Conservation (phyloP, 1,140 invertebrate species). For the Halotydeus destructor region DNA sequence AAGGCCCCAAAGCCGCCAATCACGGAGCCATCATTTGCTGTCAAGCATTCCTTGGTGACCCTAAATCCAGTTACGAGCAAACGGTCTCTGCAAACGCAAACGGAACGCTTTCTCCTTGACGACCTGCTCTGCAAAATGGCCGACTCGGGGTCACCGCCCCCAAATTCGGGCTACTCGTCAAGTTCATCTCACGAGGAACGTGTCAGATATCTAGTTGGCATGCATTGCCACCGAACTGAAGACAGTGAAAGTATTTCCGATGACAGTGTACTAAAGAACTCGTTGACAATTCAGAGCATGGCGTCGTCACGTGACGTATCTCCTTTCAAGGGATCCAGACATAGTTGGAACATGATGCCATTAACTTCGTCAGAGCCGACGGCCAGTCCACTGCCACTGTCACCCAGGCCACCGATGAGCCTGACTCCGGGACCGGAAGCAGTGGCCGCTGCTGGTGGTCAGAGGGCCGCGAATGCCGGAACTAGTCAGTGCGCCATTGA, state of each 20-base stretch:
- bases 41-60: not conserved
- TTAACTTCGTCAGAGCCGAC: not conserved
- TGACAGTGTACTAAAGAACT: slow-evolving; percentile 12
- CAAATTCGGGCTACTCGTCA: slow-evolving; percentile 15
- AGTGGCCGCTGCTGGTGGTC: slow-evolving; percentile 5
- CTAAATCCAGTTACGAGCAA: not conserved
- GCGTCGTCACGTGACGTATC: slow-evolving; percentile 8
- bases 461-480: slow-evolving; percentile 8
- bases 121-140: slow-evolving; percentile 7
- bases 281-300: slow-evolving; percentile 9
- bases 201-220: slow-evolving; percentile 12
- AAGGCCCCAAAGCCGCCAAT: not conserved
- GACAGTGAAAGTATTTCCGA: slow-evolving; percentile 13
- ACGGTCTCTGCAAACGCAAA: too few relatives aligned
- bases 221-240: not conserved
- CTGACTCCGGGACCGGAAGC: not conserved
- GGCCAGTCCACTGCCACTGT: not conserved
- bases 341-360: slow-evolving; percentile 10
- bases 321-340: slow-evolving; percentile 6
- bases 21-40: not conserved
- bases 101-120: slow-evolving; percentile 4
- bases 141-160: slow-evolving; percentile 14
- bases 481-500: slow-evolving; percentile 4
- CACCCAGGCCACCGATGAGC: not conserved
- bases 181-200: slow-evolving; percentile 14